Conservation (phyloP, 1,140 invertebrate genomes). For the Octopus bimaculoides region DNA sequence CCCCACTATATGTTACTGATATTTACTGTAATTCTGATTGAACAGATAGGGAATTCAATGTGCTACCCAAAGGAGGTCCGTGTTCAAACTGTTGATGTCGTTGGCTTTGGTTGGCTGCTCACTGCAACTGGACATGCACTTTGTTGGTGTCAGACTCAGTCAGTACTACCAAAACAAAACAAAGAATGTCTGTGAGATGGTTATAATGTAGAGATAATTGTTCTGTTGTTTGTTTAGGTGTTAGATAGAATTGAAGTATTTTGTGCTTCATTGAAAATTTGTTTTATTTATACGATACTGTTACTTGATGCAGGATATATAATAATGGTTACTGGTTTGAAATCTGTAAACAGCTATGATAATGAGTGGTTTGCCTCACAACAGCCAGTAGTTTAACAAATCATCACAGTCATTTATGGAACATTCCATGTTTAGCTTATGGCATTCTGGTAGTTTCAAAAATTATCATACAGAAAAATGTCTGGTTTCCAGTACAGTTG, state of each 20-base stretch:
- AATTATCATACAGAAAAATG: neutral
- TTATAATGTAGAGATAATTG: conserved; percentile 2
- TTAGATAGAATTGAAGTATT: conserved; percentile 5
- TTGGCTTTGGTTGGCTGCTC: no score
- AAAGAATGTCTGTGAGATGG: neutral
- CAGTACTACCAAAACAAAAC: conserved; percentile 5
- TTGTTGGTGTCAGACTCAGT: conserved; percentile 1
- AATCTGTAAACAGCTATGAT: conserved; percentile 1
- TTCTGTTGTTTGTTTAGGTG: neutral
- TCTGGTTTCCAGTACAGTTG: neutral
- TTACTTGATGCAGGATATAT: neutral
- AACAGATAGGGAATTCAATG: no score
- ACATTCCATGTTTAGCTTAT: neutral
- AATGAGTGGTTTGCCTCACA: conserved; percentile 1
- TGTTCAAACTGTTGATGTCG: no score
- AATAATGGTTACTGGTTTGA: neutral
- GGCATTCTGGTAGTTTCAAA: neutral
- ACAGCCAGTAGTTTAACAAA: neutral
- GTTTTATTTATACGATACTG: neutral
- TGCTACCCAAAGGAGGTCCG: no score
- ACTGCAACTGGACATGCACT: neutral
- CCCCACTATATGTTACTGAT: no score
- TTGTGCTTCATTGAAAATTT: neutral
- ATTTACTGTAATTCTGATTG: no score
- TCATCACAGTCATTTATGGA: neutral